These are phyloP conservation scores for Dryadula phaetusa DNA, from an alignment of 2,888 invertebrate species.

Conservation along the genomic window DNA sequence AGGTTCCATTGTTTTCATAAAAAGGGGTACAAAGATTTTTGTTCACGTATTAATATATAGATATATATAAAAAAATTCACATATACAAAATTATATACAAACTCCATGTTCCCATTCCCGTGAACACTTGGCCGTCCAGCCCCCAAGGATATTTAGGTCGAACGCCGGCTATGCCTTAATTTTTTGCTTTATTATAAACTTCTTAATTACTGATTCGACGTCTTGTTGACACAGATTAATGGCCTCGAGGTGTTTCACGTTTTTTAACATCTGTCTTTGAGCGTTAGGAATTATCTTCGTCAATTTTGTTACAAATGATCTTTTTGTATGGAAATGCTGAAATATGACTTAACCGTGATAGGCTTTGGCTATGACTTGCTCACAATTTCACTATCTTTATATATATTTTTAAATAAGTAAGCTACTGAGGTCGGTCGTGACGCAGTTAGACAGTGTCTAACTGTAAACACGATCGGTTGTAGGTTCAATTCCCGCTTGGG, in stretches of 20 bases:
- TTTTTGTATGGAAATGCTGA: not conserved
- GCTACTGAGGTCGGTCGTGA: too few relatives aligned
- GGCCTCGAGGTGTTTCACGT: conserved; percentile 39
- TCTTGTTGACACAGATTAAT: conserved; percentile 54
- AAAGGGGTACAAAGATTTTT: too few relatives aligned
- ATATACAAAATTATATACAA: too few relatives aligned
- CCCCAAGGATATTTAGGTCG: conserved; percentile 47
- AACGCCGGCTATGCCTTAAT: conserved; percentile 45
- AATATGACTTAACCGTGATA: not conserved
- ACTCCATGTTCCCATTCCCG: conserved; percentile 12
- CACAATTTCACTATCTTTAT: too few relatives aligned
- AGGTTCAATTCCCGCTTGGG: too few relatives aligned
- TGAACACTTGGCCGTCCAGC: conserved; percentile 24
- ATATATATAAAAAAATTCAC: too few relatives aligned
- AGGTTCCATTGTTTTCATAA: too few relatives aligned
- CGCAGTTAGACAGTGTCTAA: too few relatives aligned
- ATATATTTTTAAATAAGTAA: too few relatives aligned
- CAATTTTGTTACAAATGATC: not conserved
- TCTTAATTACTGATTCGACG: conserved; percentile 55
- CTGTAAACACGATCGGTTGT: too few relatives aligned
- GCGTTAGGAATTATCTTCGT: conserved; percentile 30
- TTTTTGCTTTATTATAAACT: conserved; percentile 54
- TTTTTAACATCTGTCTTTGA: conserved; percentile 38
- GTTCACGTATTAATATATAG: too few relatives aligned
- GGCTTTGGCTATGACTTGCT: too few relatives aligned